These are phyloP conservation scores for Drosophila pachea DNA, from an alignment of 1,140 invertebrate species.

Conservation along the genomic window DNA sequence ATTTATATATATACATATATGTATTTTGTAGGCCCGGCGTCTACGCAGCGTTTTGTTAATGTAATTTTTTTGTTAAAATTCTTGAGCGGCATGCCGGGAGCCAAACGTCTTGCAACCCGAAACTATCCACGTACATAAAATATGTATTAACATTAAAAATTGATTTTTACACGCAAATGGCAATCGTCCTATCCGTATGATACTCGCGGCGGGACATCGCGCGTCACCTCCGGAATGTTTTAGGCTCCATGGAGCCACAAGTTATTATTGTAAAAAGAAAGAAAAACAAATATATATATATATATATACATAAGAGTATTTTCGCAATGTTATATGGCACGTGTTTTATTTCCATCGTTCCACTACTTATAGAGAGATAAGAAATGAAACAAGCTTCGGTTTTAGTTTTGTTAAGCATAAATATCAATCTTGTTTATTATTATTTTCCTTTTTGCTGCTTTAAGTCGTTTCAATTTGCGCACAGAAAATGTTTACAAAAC, in stretches of 20 bases:
- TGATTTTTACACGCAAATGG: constrained; percentile 21
- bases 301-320: constrained; percentile 18
- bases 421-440: constrained; percentile 49
- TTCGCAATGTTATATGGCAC: constrained; percentile 23
- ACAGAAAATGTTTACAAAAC: constrained; percentile 63
- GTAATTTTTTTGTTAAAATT: constrained; percentile 25
- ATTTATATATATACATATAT: constrained; percentile 19
- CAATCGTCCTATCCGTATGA: neutral
- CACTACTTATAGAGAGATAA: neutral
- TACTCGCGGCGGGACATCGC: neutral
- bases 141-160: constrained; percentile 36
- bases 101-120: neutral
- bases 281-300: constrained; percentile 17
- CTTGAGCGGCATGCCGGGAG: constrained; percentile 5
- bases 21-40: constrained; percentile 17
- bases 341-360: neutral
- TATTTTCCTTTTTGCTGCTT: constrained; percentile 26
- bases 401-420: constrained; percentile 72
- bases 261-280: constrained; percentile 30
- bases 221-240: constrained; percentile 16
- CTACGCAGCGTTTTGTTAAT: constrained; percentile 23
- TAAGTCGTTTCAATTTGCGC: constrained; percentile 36
- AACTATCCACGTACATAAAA: constrained; percentile 1
- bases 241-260: constrained; percentile 22
- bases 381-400: neutral